Conservation (phyloP, 2,113 vertebrate species). For the Indri indri region DNA sequence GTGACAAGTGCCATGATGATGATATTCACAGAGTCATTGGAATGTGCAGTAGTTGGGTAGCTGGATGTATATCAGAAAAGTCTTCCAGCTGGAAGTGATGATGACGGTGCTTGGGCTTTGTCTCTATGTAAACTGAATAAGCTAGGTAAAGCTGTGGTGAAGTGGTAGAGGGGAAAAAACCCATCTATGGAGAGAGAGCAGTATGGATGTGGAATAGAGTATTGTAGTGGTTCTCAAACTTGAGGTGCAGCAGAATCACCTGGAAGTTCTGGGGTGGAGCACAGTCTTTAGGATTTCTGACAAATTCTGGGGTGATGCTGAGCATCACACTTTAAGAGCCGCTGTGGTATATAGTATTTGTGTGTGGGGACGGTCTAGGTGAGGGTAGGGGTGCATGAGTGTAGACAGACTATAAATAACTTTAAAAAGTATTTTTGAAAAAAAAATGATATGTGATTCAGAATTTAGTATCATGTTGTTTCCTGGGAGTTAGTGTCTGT, state of each 20-base stretch:
- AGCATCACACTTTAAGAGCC: background rate
- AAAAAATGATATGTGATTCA: background rate
- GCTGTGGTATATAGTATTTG: background rate
- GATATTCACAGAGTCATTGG: background rate
- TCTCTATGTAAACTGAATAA: background rate
- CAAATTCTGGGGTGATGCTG: background rate
- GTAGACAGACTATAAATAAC: background rate
- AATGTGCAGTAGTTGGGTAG: background rate
- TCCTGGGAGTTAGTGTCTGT: background rate
- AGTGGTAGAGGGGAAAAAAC: background rate
- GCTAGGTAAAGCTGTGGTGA: background rate
- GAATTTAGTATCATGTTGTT: background rate
- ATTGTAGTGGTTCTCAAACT: background rate
- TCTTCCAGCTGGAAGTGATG: background rate
- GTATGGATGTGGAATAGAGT: background rate
- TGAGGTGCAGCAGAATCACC: background rate
- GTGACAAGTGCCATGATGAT: background rate
- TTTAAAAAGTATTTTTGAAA: background rate
- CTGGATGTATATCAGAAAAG: background rate
- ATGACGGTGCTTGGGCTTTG: background rate
- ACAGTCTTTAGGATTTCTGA: background rate
- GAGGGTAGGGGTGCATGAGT: background rate
- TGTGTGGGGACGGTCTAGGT: background rate
- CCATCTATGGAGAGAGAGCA: background rate
- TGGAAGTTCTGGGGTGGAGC: background rate